A percentile compares a stretch with the other conserved stretches of the same genome.
Conservation (phyloP, 2,113 vertebrate genomes). For the Oplegnathus fasciatus region DNA sequence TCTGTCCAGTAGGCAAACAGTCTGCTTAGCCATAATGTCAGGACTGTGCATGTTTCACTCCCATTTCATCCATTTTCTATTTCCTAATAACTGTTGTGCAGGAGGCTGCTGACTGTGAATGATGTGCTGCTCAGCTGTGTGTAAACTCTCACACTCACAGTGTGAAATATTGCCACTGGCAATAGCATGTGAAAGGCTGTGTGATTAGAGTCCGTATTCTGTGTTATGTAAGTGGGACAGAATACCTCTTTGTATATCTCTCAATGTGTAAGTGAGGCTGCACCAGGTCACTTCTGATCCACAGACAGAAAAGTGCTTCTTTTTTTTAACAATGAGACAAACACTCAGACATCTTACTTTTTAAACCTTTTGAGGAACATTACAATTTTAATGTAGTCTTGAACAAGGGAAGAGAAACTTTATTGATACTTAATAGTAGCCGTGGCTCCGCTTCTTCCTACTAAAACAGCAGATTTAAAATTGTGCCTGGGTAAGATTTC, state of each 20-base stretch:
- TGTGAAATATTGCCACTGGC: slow-evolving; percentile 7
- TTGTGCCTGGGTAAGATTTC: background rate
- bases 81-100: background rate
- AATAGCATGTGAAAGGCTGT: background rate
- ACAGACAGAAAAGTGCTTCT: no score
- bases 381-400: no score
- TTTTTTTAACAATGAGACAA: background rate
- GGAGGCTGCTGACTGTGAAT: slow-evolving; percentile 1
- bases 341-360: background rate
- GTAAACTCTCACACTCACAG: background rate
- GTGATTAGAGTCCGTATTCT: background rate
- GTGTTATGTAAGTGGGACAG: background rate
- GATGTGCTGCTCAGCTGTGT: slow-evolving; percentile 21
- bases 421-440: background rate
- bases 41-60: background rate
- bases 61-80: background rate
- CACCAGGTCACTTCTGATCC: background rate
- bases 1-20: background rate
- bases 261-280: no score
- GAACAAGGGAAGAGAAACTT: background rate
- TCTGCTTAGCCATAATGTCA: background rate
- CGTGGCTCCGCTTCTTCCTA: background rate
- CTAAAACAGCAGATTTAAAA: background rate
- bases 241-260: background rate
- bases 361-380: background rate